Evolutionary conservation across 2,797 vertebrate genomes (phyloP).

Genomic region (Macropodus opercularis): DNA sequence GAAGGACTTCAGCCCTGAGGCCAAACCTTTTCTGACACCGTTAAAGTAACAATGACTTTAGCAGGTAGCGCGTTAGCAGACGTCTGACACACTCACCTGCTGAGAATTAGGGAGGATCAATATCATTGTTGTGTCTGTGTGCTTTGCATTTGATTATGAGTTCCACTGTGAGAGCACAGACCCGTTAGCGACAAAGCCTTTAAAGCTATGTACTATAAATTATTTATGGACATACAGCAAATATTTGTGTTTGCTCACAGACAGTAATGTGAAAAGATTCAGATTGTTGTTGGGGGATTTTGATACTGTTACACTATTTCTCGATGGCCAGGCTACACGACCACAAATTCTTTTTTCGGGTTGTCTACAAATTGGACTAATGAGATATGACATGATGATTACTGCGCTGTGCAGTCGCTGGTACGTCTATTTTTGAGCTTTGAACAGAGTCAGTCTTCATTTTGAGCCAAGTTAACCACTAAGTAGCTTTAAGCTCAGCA

Average conservation of each 20-base stretch:
- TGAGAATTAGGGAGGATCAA: not conserved
- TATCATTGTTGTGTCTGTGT: not conserved
- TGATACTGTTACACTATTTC: not conserved
- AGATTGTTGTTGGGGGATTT: not conserved
- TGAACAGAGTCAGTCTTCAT: not conserved
- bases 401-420: not conserved
- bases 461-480: not conserved
- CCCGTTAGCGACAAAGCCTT: no score
- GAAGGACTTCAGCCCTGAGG: conserved; percentile 43
- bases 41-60: not conserved
- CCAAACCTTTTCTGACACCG: conserved; percentile 10
- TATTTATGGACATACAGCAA: no score
- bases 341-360: not conserved
- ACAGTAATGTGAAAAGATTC: no score
- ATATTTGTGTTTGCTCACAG: no score
- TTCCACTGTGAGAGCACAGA: no score
- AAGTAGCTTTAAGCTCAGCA: not conserved
- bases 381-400: not conserved
- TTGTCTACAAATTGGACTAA: not conserved
- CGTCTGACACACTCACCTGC: no score
- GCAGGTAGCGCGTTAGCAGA: no score
- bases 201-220: no score
- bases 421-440: not conserved
- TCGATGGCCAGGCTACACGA: no score
- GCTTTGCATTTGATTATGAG: no score